A percentile compares a stretch with the other conserved stretches of the same genome.
These are phyloP conservation scores for Procambarus clarkii DNA, from an alignment of 1,140 invertebrate genomes.

Conservation along the genomic window DNA sequence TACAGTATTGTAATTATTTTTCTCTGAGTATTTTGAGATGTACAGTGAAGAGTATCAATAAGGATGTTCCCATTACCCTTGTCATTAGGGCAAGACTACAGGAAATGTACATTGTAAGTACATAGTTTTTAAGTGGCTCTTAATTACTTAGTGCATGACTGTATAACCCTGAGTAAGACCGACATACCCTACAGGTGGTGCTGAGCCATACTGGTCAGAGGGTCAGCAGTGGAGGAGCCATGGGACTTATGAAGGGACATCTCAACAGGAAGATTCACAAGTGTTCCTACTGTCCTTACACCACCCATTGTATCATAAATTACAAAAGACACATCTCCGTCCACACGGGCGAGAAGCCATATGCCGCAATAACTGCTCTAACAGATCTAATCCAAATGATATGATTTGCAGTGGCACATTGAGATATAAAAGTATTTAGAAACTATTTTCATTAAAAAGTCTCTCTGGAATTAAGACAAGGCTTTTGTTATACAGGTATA, in stretches of 20 bases:
- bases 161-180: conserved; percentile 49
- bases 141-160: background rate
- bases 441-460: background rate
- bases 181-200: conserved; percentile 57
- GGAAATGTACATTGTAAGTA: background rate
- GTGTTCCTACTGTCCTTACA: conserved; percentile 64
- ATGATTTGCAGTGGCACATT: conserved; percentile 11
- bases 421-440: background rate
- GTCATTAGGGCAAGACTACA: background rate
- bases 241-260: conserved; percentile 59
- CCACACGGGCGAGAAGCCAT: conserved; percentile 54
- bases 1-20: no score
- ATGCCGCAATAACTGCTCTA: conserved; percentile 55
- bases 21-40: no score
- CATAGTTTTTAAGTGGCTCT: conserved; percentile 3
- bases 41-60: background rate
- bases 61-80: background rate
- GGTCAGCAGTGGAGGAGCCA: conserved; percentile 36
- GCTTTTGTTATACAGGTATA: background rate
- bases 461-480: background rate
- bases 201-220: conserved; percentile 56
- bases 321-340: conserved; percentile 48
- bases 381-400: conserved; percentile 66
- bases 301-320: conserved; percentile 60
- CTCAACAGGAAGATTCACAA: conserved; percentile 58